These are phyloP conservation scores for Leptopilina myrica DNA, from an alignment of 2,888 invertebrate genomes.

Conservation along the genomic window DNA sequence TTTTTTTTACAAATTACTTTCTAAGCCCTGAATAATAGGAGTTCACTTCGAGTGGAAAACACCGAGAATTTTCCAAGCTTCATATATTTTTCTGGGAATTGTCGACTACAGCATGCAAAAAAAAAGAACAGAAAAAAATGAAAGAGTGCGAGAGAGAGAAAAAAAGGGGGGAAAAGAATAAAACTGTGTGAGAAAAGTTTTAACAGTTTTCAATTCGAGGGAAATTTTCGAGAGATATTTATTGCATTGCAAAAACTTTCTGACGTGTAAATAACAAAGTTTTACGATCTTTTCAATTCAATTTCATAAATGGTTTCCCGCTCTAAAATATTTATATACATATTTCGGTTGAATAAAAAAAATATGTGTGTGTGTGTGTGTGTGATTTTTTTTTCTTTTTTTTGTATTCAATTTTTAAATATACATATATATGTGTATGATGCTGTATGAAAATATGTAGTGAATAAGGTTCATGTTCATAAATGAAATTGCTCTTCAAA, in stretches of 20 bases:
- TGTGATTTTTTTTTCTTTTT: neutral
- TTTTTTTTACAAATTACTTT: too few species aligned
- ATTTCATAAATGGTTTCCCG: conserved; percentile 21
- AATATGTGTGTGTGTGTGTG: neutral
- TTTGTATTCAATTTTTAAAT: neutral
- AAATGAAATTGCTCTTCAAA: conserved; percentile 9
- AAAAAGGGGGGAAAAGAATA: too few species aligned
- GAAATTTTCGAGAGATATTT: conserved; percentile 16
- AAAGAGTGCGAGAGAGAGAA: neutral
- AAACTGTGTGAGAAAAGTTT: conserved; percentile 1
- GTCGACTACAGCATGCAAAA: neutral
- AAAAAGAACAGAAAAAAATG: neutral
- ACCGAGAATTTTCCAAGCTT: too few species aligned
- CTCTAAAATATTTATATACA: conserved; percentile 6
- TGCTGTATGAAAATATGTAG: too few species aligned
- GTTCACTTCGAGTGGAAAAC: too few species aligned
- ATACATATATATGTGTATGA: too few species aligned
- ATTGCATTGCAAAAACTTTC: neutral
- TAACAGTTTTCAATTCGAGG: neutral
- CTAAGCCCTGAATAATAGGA: too few species aligned
- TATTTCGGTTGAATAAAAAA: neutral
- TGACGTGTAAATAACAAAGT: conserved; percentile 14
- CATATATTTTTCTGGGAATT: neutral
- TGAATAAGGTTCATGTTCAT: neutral
- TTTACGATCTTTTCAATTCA: conserved; percentile 11